phyloP scores from a whole-genome alignment of 2,113 vertebrate genomes.

The Puntigrus tetrazona region DNA sequence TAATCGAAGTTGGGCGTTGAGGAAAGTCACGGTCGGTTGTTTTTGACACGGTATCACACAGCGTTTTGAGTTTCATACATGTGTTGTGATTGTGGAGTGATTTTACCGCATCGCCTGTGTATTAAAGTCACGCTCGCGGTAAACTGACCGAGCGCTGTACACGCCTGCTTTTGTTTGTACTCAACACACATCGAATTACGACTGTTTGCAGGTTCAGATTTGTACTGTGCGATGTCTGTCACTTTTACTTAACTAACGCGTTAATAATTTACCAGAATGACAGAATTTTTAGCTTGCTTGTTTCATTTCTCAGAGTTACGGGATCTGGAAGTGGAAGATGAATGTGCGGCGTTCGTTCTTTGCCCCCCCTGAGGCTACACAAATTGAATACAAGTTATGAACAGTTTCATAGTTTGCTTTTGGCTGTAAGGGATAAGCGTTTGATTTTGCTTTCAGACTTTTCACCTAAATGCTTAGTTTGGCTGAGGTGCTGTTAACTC shows the following conservation, averaged over 20 bases:
- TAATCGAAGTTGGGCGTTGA: background rate
- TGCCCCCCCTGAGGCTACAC: background rate
- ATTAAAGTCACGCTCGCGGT: constrained; percentile 25
- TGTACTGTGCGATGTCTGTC: background rate
- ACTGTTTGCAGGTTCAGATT: background rate
- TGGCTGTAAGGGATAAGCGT: background rate
- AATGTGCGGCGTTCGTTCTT: background rate
- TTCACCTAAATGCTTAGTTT: constrained; percentile 5
- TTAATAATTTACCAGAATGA: background rate
- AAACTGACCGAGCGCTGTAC: constrained; percentile 8
- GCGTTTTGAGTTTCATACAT: constrained; percentile 18
- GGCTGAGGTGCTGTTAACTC: constrained; percentile 14
- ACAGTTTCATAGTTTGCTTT: background rate
- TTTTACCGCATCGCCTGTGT: constrained; percentile 23
- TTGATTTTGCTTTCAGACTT: background rate
- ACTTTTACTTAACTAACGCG: background rate
- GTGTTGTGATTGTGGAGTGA: constrained; percentile 16
- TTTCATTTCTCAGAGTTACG: background rate
- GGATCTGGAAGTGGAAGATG: background rate
- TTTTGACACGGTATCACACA: background rate
- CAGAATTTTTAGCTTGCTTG: background rate
- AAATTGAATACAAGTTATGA: background rate
- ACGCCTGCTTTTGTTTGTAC: background rate
- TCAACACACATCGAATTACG: background rate
- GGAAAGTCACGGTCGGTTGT: background rate